Conservation (phyloP, 2,888 invertebrate species). For the Vanessa cardui region DNA sequence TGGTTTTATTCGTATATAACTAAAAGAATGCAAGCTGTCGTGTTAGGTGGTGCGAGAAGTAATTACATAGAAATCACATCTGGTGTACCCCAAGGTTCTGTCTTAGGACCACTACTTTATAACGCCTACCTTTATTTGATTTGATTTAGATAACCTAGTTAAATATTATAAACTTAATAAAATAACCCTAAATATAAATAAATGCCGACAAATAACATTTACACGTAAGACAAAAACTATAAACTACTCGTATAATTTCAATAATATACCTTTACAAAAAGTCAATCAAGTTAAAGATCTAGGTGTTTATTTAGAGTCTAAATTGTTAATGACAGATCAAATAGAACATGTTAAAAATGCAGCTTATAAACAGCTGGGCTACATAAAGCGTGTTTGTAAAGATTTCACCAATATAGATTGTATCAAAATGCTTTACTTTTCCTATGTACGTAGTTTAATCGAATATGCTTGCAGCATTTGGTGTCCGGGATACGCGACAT, state of each 20-base stretch:
- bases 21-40: conserved; percentile 3
- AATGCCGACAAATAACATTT: neutral
- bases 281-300: neutral
- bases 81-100: neutral
- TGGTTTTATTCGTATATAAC: conserved; percentile 1
- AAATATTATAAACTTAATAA: conserved; percentile 1
- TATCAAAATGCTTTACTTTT: neutral
- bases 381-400: neutral
- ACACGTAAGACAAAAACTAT: neutral
- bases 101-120: neutral
- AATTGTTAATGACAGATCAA: too few species aligned
- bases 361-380: too few species aligned
- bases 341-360: too few species aligned
- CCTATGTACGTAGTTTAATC: neutral
- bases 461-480: neutral
- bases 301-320: too few species aligned
- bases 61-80: neutral
- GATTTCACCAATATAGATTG: conserved; percentile 1
- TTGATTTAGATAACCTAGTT: neutral
- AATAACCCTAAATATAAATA: neutral
- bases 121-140: conserved; percentile 1
- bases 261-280: too few species aligned
- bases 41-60: conserved; percentile 2
- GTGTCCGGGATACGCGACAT: neutral
- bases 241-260: neutral